Percentiles rank a stretch among this genome's conserved stretches.
Evolutionary conservation across 1,140 invertebrate genomes (phyloP).

Genomic region (Lasioglossum albipes): DNA sequence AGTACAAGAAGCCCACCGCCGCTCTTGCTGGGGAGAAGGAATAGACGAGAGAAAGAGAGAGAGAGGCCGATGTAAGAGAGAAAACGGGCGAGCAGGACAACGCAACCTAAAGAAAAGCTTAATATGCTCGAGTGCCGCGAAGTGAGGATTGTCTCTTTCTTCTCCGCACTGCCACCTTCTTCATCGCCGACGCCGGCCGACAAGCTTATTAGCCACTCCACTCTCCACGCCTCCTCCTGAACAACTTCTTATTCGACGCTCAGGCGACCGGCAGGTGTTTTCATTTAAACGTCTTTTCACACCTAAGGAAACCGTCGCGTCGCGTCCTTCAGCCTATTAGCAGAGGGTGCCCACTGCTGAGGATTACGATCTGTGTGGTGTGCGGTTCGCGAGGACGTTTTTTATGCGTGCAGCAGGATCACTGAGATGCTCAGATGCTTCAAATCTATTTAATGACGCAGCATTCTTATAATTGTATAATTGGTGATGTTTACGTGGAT

Average conservation of each 20-base stretch:
- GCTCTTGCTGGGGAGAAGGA: background rate
- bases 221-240: conserved; percentile 12
- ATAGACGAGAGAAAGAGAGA: background rate
- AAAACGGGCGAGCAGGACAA: background rate
- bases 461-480: too few relatives aligned
- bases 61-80: too few relatives aligned
- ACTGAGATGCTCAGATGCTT: too few relatives aligned
- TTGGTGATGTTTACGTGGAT: too few relatives aligned
- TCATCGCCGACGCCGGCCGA: conserved; percentile 15
- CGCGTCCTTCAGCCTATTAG: conserved; percentile 21
- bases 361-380: too few relatives aligned
- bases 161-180: conserved; percentile 36
- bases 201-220: conserved; percentile 53
- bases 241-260: conserved; percentile 25
- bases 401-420: too few relatives aligned
- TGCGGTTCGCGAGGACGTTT: too few relatives aligned
- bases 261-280: background rate
- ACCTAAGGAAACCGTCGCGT: conserved; percentile 6
- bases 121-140: conserved; percentile 57
- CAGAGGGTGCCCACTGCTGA: too few relatives aligned
- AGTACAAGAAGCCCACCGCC: conserved; percentile 24
- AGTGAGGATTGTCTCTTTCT: conserved; percentile 56
- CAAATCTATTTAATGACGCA: too few relatives aligned
- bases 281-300: conserved; percentile 36
- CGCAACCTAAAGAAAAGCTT: conserved; percentile 49